Evolutionary conservation across 2,888 invertebrate genomes (phyloP).

Genomic region (Idaea dimidiata): DNA sequence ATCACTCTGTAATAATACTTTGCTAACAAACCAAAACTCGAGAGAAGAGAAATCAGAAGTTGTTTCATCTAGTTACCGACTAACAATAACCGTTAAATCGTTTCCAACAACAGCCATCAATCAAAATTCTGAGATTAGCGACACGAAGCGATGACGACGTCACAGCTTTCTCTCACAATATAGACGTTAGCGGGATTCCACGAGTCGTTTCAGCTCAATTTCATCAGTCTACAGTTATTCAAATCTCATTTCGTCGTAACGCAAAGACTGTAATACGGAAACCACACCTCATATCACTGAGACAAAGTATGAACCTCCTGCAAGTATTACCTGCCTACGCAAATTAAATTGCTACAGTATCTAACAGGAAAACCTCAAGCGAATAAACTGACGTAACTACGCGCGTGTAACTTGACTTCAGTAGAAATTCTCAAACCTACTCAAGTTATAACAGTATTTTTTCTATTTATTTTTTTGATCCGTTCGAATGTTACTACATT

Average conservation of each 20-base stretch:
- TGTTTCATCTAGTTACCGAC: slow-evolving; percentile 31
- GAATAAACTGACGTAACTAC: slow-evolving; percentile 15
- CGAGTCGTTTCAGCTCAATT: slow-evolving; percentile 24
- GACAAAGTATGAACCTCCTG: slow-evolving; percentile 30
- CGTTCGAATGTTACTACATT: not conserved
- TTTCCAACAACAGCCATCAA: slow-evolving; percentile 40
- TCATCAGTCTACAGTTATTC: slow-evolving; percentile 25
- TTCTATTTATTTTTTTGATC: slow-evolving; percentile 11
- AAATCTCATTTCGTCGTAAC: slow-evolving; percentile 26
- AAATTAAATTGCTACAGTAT: slow-evolving; percentile 26
- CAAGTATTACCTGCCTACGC: slow-evolving; percentile 8
- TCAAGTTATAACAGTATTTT: slow-evolving; percentile 16
- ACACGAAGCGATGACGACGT: slow-evolving; percentile 37
- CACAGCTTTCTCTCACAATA: slow-evolving; percentile 31
- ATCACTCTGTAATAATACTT: slow-evolving; percentile 2
- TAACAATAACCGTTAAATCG: slow-evolving; percentile 38
- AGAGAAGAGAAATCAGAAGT: slow-evolving; percentile 25
- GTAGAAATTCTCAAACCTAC: slow-evolving; percentile 14
- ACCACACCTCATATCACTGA: slow-evolving; percentile 26
- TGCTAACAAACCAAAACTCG: slow-evolving; percentile 14
- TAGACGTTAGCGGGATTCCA: slow-evolving; percentile 21
- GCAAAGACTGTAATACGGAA: slow-evolving; percentile 28
- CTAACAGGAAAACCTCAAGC: slow-evolving; percentile 21
- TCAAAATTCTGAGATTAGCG: slow-evolving; percentile 25
- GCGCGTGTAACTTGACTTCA: slow-evolving; percentile 10